Evolutionary conservation across 30 jellyfish, hydroid and myxozoan species (phyloP), one percentile per base, ranked within the genome.

Genomic region (Sanderia malayensis): DNA sequence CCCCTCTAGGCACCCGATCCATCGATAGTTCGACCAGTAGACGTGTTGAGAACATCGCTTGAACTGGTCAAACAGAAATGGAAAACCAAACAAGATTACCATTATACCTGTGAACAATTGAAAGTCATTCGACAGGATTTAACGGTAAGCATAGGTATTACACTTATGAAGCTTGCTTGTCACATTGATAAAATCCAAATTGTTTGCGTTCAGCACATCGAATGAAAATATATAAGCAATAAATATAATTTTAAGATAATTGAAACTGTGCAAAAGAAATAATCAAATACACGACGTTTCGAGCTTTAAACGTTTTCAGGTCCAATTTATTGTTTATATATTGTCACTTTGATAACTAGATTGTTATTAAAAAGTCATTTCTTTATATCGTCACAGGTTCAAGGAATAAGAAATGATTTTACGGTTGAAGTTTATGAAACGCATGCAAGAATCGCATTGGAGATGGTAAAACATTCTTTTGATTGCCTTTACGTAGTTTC

Each of bases 361-460:
- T n/a, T n/a, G n/a, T n/a, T n/a, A n/a, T n/a, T n/a, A n/a, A n/a
- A n/a, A n/a, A n/a, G n/a, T n/a, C n/a, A n/a, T n/a, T n/a, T n/a
- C n/a, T n/a, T n/a, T n/a, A n/a, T n/a, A n/a, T n/a, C n/a, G n/a
- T n/a, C n/a, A n/a, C 67, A 88, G 97, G 97, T 94, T 8, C 99
- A 94, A 79, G 99, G 99, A n/a, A 82, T 94, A 17, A 61, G 96
- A 34, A 84, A 94, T 71, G 97, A 87, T 21, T 94, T 94, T 59
- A 74, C 96, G 8, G 97, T 87, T 10, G 92, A 88, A 78, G 99
- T 94, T 13, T 94, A 94, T 74, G 99, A 94, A 80, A 73, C 86
- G 1, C 97, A 94, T 58, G 99, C 99, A 44, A 73, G 99, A 46
- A 87, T 88, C 8, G 99, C 99, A 3, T 53, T 94, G 67, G 97